Percentiles rank a stretch among this genome's conserved stretches.
Evolutionary conservation across 2,113 vertebrate genomes (phyloP).

Genomic region (Eidolon helvum): DNA sequence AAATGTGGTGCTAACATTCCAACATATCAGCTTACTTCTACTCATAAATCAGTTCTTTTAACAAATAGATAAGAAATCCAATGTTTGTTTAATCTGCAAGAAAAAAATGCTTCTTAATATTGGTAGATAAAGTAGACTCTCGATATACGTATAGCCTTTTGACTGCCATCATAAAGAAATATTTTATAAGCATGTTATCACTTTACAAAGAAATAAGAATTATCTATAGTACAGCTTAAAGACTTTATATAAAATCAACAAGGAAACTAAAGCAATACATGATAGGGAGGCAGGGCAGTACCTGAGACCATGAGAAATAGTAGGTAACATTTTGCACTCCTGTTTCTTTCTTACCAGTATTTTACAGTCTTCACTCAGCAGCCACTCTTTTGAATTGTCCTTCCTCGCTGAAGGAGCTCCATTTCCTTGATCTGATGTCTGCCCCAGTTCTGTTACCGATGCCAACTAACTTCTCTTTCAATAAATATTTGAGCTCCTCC

Average conservation of each 20-base stretch:
- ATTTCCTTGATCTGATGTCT: neutral
- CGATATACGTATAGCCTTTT: neutral
- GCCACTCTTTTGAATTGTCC: neutral
- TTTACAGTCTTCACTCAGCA: neutral
- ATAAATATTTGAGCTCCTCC: neutral
- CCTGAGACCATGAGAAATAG: neutral
- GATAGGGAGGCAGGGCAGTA: neutral
- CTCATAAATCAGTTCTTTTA: constrained; percentile 31
- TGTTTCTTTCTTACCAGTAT: neutral
- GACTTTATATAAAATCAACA: neutral
- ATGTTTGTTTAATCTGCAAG: neutral
- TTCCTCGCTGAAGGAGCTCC: neutral
- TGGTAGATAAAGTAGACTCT: neutral
- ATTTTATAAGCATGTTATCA: neutral
- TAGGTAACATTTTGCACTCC: neutral
- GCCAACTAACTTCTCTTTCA: neutral
- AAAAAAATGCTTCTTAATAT: neutral
- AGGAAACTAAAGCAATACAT: neutral
- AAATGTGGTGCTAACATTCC: neutral
- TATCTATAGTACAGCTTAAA: neutral
- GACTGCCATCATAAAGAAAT: neutral
- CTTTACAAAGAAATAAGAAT: neutral
- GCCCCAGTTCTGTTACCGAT: neutral
- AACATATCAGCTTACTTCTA: neutral
- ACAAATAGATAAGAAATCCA: neutral